Evolutionary conservation across 2,797 vertebrate species (phyloP), one percentile per base, ranked within the genome.

Genomic region (Hemitrygon akajei): DNA sequence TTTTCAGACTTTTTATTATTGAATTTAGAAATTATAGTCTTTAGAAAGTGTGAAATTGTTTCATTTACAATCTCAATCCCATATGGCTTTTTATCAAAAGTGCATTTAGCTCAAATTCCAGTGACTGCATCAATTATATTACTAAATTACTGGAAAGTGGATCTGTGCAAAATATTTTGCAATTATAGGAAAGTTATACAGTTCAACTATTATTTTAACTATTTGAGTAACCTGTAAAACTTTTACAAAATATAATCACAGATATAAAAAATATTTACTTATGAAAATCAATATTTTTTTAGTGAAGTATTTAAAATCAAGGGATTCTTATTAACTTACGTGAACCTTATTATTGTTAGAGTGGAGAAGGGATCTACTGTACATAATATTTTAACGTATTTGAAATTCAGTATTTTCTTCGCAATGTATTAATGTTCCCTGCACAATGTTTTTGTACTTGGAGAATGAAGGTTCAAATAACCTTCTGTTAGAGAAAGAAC

Each of bases 21-120:
- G 47, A 40, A 14, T 75, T 25, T 69, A 14, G 18, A 11, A 40
- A 27, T 73, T 37, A 69, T 30, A 11, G n/a, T 40, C 9, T 30
- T 92, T 75, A 22, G 69, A 75, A 73, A 47, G 7, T 56, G 10
- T 73, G 34, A 92, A 92, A 40, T 92, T 92, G 69, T 34, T 73
- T 75, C 37, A 92, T 92, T 92, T 40, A 47, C 69, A 75, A 92
- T 5, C 37, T 34, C 40, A 30, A 58, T 58, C 81, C 47, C 81
- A 84, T 25, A 71, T 92, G 89, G 37, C 69, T 73, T 92, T 92
- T 92, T 34, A 47, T 25, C 27, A 40, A 40, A 92, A 73, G 89
- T 56, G 69, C 34, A 47, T 73, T 14, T 25, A 73, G 71, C 69
- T 3, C 69, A 47, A 92, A 92, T 92, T 66, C 37, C 12, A 47